phyloP scores from a whole-genome alignment of 92 coral and sea anemone genomes.

The Plumapathes pennacea region DNA sequence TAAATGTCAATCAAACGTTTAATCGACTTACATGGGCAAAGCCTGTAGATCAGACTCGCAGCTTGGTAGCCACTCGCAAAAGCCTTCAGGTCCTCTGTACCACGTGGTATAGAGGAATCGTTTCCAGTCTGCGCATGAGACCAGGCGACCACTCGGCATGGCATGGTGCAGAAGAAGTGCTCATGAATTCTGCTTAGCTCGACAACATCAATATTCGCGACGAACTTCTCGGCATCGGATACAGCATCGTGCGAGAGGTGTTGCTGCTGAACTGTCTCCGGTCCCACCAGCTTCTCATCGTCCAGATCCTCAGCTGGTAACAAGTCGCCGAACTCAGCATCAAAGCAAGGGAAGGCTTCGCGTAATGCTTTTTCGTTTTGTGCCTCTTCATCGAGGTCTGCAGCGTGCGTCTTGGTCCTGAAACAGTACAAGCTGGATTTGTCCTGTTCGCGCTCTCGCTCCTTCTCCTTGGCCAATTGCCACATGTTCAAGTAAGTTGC shows the following conservation, averaged over 20 bases:
- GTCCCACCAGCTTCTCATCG: neutral
- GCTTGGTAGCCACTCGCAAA: constrained; percentile 69
- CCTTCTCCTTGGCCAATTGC: constrained; percentile 66
- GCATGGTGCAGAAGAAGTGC: constrained; percentile 40
- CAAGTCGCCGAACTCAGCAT: constrained; percentile 71
- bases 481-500: constrained; percentile 51
- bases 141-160: too few relatives aligned
- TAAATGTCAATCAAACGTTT: too few relatives aligned
- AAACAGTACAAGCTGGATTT: constrained; percentile 78
- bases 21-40: too few relatives aligned
- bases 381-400: constrained; percentile 59
- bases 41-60: too few relatives aligned
- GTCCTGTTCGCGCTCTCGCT: constrained; percentile 68
- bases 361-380: constrained; percentile 50
- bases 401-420: constrained; percentile 56
- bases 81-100: constrained; percentile 28
- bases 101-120: too few relatives aligned
- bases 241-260: neutral
- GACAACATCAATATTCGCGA: constrained; percentile 46
- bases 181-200: constrained; percentile 56
- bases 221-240: constrained; percentile 54
- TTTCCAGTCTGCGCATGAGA: too few relatives aligned
- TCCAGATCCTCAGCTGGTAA: constrained; percentile 37
- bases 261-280: neutral
- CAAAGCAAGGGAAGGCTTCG: constrained; percentile 80